Conservation (phyloP, 2,888 invertebrate species). For the Callosobruchus maculatus region DNA sequence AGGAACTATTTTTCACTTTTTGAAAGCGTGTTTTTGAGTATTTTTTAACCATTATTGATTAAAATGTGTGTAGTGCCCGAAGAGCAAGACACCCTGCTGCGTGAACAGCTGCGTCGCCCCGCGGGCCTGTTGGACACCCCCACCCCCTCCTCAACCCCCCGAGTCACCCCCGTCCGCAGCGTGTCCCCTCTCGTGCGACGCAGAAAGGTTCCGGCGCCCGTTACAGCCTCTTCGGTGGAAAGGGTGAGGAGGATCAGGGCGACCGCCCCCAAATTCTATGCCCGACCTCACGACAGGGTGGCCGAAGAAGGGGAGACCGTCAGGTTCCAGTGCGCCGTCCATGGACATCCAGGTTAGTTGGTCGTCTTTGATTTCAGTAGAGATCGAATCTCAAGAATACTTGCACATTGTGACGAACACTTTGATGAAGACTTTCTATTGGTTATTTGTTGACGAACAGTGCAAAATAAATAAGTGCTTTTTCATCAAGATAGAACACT, state of each 20-base stretch:
- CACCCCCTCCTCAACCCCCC: constrained; percentile 26
- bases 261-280: constrained; percentile 76
- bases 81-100: constrained; percentile 73
- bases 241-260: constrained; percentile 32
- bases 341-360: constrained; percentile 64
- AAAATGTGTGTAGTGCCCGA: constrained; percentile 71
- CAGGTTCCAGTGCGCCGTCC: constrained; percentile 75
- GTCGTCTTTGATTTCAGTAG: too few species aligned
- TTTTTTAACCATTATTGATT: too few species aligned
- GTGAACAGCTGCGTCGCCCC: constrained; percentile 66
- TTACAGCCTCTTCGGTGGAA: constrained; percentile 9
- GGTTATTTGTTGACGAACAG: too few species aligned
- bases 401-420: too few species aligned
- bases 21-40: too few species aligned
- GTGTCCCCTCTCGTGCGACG: constrained; percentile 27
- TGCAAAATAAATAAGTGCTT: too few species aligned
- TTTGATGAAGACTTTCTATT: too few species aligned
- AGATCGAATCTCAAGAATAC: too few species aligned
- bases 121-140: constrained; percentile 47
- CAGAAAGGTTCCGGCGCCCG: constrained; percentile 11
- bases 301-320: constrained; percentile 82
- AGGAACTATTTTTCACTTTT: too few species aligned
- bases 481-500: too few species aligned
- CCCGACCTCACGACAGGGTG: constrained; percentile 79
- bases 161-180: constrained; percentile 31